Conservation (phyloP, 2,797 vertebrate genomes). For the Mormyrus hasselquistii region DNA sequence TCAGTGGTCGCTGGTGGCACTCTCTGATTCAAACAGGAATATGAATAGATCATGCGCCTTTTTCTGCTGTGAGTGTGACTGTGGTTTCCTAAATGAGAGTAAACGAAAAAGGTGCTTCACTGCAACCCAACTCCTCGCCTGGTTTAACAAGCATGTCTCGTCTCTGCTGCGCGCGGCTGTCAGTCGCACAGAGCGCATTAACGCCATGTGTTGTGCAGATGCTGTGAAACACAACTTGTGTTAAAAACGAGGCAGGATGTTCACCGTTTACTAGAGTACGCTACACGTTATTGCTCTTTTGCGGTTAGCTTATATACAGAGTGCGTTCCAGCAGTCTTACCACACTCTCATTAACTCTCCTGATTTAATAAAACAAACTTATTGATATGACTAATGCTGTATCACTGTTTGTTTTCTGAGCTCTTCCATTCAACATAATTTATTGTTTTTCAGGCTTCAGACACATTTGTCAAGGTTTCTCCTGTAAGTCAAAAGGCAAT, state of each 20-base stretch:
- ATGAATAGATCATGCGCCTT: background rate
- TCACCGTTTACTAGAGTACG: background rate
- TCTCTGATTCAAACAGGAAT: background rate
- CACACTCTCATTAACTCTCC: background rate
- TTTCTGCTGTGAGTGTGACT: background rate
- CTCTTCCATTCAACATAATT: background rate
- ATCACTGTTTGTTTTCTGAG: background rate
- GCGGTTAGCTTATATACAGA: background rate
- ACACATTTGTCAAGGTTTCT: background rate
- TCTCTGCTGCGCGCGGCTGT: background rate
- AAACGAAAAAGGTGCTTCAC: constrained; percentile 36
- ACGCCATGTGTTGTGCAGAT: background rate
- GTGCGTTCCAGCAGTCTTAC: background rate
- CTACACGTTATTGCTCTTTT: background rate
- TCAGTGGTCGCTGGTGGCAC: constrained; percentile 26
- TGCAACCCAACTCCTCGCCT: constrained; percentile 19
- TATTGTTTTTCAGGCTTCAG: background rate
- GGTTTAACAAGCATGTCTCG: background rate
- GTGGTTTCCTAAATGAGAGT: constrained; percentile 41
- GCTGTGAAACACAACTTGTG: background rate
- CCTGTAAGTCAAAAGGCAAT: background rate
- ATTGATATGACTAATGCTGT: background rate
- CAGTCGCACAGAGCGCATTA: background rate
- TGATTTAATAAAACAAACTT: constrained; percentile 1
- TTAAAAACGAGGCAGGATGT: background rate